Evolutionary conservation across 2,113 vertebrate genomes (phyloP).

Genomic region (Paramormyrops kingsleyae): DNA sequence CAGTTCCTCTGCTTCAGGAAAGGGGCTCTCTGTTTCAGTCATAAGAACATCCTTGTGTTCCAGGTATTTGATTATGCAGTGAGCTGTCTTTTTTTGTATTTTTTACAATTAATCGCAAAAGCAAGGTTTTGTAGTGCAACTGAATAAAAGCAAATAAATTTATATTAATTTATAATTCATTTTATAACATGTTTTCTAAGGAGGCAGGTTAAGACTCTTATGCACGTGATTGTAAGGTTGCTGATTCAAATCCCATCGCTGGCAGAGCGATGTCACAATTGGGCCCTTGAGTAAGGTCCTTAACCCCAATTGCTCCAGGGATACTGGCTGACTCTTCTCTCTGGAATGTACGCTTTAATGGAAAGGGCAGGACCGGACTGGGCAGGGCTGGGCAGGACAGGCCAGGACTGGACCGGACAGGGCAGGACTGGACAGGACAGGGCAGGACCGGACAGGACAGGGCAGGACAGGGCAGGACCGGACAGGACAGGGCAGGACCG

Average conservation of each 20-base stretch:
- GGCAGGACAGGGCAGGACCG: too few relatives aligned
- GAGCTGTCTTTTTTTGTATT: background rate
- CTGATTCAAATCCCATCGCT: background rate
- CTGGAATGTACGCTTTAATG: background rate
- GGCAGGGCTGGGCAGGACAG: background rate
- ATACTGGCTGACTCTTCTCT: background rate
- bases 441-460: too few relatives aligned
- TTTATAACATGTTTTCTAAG: background rate
- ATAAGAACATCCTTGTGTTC: background rate
- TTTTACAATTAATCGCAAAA: background rate
- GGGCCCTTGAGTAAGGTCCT: background rate
- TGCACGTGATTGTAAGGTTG: background rate
- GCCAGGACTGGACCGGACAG: too few relatives aligned
- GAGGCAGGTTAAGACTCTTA: background rate
- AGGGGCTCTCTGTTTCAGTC: background rate
- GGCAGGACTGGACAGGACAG: too few relatives aligned
- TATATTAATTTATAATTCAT: background rate
- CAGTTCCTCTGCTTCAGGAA: background rate
- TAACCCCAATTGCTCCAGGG: background rate
- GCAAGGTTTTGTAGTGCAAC: background rate
- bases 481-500: background rate
- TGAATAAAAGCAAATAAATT: background rate
- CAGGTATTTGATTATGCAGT: background rate
- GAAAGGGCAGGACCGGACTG: too few relatives aligned
- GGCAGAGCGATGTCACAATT: background rate